phyloP scores from a whole-genome alignment of 2,888 invertebrate genomes.

The Melipona bicolor region DNA sequence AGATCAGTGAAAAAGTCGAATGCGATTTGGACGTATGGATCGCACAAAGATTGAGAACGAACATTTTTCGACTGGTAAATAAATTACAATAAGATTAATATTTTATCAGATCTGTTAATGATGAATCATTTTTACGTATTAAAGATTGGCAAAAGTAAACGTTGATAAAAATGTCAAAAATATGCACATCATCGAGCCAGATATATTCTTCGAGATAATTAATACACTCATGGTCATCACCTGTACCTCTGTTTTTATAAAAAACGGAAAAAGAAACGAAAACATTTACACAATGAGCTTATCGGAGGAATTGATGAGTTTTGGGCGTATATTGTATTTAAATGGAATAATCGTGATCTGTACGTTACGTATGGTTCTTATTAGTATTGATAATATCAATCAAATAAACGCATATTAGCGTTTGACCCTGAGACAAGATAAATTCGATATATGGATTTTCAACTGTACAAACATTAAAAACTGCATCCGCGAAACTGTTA shows the following conservation, averaged over 20 bases:
- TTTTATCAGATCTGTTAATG: slow-evolving; percentile 24
- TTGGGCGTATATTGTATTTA: neutral
- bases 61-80: neutral
- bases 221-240: neutral
- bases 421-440: slow-evolving; percentile 29
- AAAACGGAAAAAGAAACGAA: neutral
- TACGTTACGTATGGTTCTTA: neutral
- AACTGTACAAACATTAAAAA: neutral
- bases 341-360: neutral
- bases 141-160: slow-evolving; percentile 4
- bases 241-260: neutral
- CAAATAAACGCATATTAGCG: neutral
- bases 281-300: neutral
- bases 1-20: neutral
- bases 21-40: neutral
- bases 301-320: neutral
- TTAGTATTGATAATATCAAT: slow-evolving; percentile 19
- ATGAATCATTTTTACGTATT: slow-evolving; percentile 27
- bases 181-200: neutral
- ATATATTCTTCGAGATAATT: neutral
- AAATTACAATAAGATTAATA: neutral
- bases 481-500: neutral
- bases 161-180: neutral
- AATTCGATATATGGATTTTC: slow-evolving; percentile 28
- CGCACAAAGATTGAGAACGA: neutral